Conservation (phyloP, 2,888 invertebrate species). For the Hedya salicella region DNA sequence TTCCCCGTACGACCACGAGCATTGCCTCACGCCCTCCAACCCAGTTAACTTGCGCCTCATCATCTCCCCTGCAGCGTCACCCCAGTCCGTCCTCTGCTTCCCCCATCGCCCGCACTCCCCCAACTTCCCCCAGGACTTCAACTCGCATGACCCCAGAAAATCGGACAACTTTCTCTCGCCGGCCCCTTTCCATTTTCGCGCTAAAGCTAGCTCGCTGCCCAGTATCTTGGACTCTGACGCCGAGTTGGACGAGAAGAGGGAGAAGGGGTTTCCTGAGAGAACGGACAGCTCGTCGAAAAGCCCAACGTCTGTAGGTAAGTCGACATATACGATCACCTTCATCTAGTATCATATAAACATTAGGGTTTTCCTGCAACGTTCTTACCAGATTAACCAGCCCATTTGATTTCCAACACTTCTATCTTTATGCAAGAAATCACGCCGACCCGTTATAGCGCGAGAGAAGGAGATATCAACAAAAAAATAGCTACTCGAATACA, state of each 20-base stretch:
- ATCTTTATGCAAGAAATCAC: too few species aligned
- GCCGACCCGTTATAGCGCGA: too few species aligned
- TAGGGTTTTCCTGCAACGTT: too few species aligned
- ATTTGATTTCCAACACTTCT: too few species aligned
- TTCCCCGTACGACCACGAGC: conserved; percentile 72
- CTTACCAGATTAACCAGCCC: too few species aligned
- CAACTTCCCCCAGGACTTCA: conserved; percentile 57
- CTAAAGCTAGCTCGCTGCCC: conserved; percentile 90
- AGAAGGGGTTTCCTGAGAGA: conserved; percentile 75
- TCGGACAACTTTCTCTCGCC: conserved; percentile 84
- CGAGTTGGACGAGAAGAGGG: conserved; percentile 84
- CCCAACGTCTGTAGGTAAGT: conserved; percentile 87
- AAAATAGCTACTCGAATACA: too few species aligned
- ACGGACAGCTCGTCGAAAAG: conserved; percentile 86
- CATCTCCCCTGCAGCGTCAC: conserved; percentile 86
- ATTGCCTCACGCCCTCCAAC: conserved; percentile 72
- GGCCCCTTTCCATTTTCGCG: conserved; percentile 84
- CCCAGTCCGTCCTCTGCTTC: conserved; percentile 71
- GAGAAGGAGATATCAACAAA: too few species aligned
- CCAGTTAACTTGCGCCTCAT: conserved; percentile 85
- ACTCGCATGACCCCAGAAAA: conserved; percentile 55
- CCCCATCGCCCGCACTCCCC: conserved; percentile 66
- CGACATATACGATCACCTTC: conserved; percentile 39
- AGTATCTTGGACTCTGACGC: conserved; percentile 92
- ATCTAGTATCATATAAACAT: not conserved